Conservation (phyloP, 2,113 vertebrate genomes). For the Bombycilla garrulus region DNA sequence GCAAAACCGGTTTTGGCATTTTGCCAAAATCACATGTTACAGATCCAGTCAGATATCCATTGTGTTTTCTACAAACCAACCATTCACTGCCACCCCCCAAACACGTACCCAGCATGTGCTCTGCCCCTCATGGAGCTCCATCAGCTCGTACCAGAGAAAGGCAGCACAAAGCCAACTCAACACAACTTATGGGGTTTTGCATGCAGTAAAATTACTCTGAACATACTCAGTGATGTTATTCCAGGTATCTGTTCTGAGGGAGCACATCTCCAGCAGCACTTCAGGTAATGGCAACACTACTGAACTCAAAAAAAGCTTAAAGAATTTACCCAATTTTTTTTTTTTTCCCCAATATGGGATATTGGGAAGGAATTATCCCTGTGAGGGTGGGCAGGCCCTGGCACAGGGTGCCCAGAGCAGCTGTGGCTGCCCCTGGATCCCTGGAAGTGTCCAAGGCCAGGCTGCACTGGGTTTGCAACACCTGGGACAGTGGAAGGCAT, state of each 20-base stretch:
- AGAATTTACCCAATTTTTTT: neutral
- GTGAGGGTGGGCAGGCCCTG: neutral
- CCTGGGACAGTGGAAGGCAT: neutral
- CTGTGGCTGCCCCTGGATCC: neutral
- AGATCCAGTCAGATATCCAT: neutral
- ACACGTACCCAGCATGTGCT: fast-evolving
- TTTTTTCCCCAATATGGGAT: neutral
- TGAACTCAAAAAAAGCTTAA: neutral
- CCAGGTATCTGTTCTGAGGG: neutral
- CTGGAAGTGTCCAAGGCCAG: neutral
- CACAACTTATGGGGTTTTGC: neutral
- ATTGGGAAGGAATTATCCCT: neutral
- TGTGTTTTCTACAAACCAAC: neutral
- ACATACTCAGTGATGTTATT: fast-evolving
- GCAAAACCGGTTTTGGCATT: too few species aligned
- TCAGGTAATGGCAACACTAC: neutral
- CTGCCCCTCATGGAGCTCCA: neutral
- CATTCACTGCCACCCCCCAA: neutral
- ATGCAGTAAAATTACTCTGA: neutral
- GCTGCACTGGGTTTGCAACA: neutral
- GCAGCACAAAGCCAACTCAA: neutral
- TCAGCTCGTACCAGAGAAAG: neutral
- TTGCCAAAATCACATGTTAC: neutral
- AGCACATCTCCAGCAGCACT: neutral
- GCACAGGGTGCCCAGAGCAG: neutral